These are phyloP conservation scores for Thelaira solivaga DNA, from an alignment of 2,888 invertebrate genomes.

Conservation along the genomic window DNA sequence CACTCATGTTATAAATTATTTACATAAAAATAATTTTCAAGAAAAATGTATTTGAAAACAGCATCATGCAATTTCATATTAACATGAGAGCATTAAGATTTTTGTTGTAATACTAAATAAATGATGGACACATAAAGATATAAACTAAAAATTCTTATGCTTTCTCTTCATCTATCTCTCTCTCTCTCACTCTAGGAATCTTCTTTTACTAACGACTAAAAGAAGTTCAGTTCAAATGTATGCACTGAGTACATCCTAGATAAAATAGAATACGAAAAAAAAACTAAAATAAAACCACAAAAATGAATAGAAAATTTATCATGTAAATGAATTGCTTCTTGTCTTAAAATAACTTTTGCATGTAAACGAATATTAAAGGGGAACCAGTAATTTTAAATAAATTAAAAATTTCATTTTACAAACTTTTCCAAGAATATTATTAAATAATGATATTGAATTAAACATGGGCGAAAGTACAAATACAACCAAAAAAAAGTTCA, in stretches of 20 bases:
- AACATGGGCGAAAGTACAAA: no score
- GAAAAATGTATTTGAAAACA: background rate
- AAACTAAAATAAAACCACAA: constrained; percentile 21
- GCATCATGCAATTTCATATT: background rate
- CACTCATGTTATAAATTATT: constrained; percentile 27
- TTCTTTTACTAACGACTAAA: background rate
- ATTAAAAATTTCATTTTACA: no score
- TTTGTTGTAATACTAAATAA: constrained; percentile 21
- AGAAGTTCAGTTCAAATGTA: constrained; percentile 1
- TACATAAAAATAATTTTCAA: constrained; percentile 7
- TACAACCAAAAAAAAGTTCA: no score
- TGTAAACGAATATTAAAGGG: background rate
- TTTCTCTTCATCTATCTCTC: no score
- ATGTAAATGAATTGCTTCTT: constrained; percentile 43
- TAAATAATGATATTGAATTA: no score
- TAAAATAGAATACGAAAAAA: background rate
- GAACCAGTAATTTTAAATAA: constrained; percentile 3
- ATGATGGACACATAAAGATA: constrained; percentile 50
- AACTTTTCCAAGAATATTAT: no score
- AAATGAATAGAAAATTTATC: constrained; percentile 46
- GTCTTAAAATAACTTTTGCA: constrained; percentile 16
- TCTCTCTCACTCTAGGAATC: no score
- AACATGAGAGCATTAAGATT: background rate
- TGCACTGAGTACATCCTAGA: background rate
- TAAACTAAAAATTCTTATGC: constrained; percentile 20